Conservation (phyloP, 1,140 invertebrate genomes). For the Formica selysi region DNA sequence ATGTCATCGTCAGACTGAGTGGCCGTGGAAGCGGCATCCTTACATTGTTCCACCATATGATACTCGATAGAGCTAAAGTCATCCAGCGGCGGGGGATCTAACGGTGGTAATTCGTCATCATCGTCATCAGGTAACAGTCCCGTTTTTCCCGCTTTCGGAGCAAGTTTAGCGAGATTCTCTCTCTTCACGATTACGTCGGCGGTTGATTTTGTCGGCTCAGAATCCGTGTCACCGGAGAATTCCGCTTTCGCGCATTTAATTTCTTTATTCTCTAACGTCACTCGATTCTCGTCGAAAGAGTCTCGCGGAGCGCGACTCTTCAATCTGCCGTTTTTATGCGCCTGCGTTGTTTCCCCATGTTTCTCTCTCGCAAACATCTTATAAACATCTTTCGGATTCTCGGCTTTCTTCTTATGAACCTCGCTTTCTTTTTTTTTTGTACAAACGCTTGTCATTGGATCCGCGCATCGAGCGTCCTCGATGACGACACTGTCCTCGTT, state of each 20-base stretch:
- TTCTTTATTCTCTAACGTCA: neutral
- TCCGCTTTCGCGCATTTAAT: neutral
- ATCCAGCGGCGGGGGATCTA: conserved; percentile 65
- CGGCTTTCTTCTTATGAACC: conserved; percentile 11
- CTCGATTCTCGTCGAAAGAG: conserved; percentile 7
- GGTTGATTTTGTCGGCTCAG: neutral
- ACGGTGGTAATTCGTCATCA: conserved; percentile 37
- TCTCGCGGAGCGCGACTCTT: neutral
- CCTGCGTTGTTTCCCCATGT: neutral
- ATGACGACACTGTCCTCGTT: conserved; percentile 75
- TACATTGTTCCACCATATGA: conserved; percentile 73
- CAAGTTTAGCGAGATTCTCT: neutral
- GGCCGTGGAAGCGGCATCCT: conserved; percentile 48
- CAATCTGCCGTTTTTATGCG: conserved; percentile 5
- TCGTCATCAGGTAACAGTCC: neutral
- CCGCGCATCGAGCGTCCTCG: conserved; percentile 55
- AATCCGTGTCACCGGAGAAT: neutral
- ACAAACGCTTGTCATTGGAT: neutral
- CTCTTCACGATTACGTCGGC: neutral
- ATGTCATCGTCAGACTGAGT: conserved; percentile 82
- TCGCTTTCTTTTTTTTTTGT: conserved; percentile 6
- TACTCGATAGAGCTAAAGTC: conserved; percentile 80
- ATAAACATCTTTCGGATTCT: neutral
- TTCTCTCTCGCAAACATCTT: conserved; percentile 10
- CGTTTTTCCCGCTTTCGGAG: neutral